A percentile compares a stretch with the other conserved stretches of the same genome.
These are phyloP conservation scores for Otus sunia DNA, from an alignment of 2,113 vertebrate species.

Conservation along the genomic window DNA sequence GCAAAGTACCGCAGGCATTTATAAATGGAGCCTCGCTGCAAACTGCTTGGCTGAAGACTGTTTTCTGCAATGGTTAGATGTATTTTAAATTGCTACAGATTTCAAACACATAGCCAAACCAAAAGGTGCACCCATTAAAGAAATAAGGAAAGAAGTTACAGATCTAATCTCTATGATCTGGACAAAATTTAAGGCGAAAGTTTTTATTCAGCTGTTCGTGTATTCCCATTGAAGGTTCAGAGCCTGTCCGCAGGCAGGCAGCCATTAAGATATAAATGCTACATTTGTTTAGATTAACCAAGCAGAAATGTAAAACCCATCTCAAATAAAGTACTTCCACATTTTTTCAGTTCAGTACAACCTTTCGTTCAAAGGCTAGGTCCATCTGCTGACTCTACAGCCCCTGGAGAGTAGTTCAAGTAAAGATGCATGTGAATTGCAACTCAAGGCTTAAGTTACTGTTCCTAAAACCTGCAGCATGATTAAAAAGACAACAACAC, in stretches of 20 bases:
- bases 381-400: neutral
- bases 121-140: neutral
- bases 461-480: neutral
- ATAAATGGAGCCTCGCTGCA: neutral
- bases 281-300: neutral
- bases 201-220: neutral
- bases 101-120: neutral
- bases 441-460: rapidly evolving
- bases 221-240: neutral
- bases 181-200: neutral
- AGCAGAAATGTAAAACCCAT: neutral
- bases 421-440: rapidly evolving
- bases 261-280: neutral
- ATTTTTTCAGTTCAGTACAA: neutral
- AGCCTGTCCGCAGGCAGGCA: neutral
- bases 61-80: neutral
- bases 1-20: neutral
- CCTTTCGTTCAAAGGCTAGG: neutral
- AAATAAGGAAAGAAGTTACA: neutral
- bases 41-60: neutral
- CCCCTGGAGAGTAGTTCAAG: neutral
- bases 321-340: neutral
- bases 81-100: neutral
- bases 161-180: neutral
- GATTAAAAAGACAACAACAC: neutral